Evolutionary conservation across 2,797 vertebrate species (phyloP).

Genomic region (Cyprinella venusta): DNA sequence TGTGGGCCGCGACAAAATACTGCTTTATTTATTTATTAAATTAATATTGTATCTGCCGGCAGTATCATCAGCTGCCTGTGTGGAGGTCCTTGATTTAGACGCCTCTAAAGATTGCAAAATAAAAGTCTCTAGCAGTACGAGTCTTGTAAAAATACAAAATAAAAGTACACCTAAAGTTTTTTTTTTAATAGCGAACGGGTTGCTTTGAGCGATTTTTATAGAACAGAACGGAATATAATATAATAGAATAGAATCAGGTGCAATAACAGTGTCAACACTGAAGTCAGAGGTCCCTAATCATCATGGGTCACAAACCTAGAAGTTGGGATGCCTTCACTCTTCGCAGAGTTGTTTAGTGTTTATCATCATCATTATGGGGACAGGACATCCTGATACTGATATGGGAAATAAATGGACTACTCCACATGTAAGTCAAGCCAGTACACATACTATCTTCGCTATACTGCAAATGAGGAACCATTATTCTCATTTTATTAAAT

Average conservation of each 20-base stretch:
- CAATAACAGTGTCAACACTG: background rate
- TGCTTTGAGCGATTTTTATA: background rate
- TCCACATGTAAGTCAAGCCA: no score
- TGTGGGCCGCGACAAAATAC: background rate
- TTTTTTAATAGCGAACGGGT: background rate
- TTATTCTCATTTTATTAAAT: background rate
- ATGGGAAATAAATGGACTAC: background rate
- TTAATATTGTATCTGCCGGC: background rate
- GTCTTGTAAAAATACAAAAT: background rate
- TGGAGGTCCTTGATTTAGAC: constrained; percentile 30
- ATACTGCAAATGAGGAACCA: background rate
- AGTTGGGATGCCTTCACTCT: background rate
- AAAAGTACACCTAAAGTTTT: background rate
- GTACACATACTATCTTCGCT: background rate
- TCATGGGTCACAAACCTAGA: background rate
- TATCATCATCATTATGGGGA: background rate
- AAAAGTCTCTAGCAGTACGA: background rate
- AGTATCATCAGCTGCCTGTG: constrained; percentile 27
- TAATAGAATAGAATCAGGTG: background rate
- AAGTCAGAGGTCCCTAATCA: background rate
- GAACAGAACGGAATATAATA: background rate
- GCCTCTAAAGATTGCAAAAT: constrained; percentile 11
- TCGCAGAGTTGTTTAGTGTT: no score
- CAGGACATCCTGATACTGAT: no score
- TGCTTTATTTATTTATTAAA: background rate